These are phyloP conservation scores for Tragelaphus strepsiceros DNA, from an alignment of 2,113 vertebrate genomes.

Conservation along the genomic window DNA sequence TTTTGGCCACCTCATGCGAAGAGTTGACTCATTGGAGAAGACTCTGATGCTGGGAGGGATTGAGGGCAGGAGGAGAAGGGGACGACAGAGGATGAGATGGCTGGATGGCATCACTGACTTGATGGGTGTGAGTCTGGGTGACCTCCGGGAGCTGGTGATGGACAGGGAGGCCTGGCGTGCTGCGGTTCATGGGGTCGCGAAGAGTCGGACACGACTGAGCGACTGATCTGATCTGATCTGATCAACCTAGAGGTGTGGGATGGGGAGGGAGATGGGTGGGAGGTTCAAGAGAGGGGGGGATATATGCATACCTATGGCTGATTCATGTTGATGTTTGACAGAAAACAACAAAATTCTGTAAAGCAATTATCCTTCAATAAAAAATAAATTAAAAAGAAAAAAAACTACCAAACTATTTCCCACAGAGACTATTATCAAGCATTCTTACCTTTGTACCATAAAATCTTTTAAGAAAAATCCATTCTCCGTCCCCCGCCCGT, in stretches of 20 bases:
- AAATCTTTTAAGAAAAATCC: neutral
- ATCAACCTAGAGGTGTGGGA: neutral
- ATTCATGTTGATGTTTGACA: neutral
- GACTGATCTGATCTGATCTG: too few relatives aligned
- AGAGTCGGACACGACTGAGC: accelerated
- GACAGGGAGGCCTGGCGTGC: too few relatives aligned
- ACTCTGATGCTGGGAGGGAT: too few relatives aligned
- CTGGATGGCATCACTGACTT: too few relatives aligned
- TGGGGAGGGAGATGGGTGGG: neutral
- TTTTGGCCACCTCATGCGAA: accelerated
- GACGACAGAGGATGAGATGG: too few relatives aligned
- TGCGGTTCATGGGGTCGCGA: accelerated
- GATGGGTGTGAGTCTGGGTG: too few relatives aligned
- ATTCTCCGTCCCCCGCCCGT: too few relatives aligned
- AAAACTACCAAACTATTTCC: neutral
- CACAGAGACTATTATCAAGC: neutral
- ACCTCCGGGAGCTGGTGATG: too few relatives aligned
- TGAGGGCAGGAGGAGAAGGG: too few relatives aligned
- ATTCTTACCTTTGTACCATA: neutral
- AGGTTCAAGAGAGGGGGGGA: neutral
- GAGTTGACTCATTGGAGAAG: too few relatives aligned
- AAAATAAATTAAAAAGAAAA: neutral
- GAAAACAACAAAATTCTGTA: neutral
- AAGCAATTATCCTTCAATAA: neutral
- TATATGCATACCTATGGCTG: neutral